Evolutionary conservation across 2,888 invertebrate genomes (phyloP), one percentile per base, ranked within the genome.

Genomic region (Acleris emargana): DNA sequence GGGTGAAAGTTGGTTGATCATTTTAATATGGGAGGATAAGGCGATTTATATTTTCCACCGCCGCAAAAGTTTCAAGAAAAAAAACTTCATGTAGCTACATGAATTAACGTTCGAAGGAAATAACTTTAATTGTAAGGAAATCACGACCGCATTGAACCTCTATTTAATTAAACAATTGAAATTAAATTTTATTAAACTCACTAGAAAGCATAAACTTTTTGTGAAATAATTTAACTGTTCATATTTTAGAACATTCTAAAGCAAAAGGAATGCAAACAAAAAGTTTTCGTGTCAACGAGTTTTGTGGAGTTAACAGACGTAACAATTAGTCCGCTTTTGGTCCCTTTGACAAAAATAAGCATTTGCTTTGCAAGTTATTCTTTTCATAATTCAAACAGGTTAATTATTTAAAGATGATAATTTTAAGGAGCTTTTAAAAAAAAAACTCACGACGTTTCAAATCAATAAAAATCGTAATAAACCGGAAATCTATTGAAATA

Each of bases 281-380:
- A 63, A 58, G 25, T 63, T 63, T 62, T 43, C 57, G 43, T 38
- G 62, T 58, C 57, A 45, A 45, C 51, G 62, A 63, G 20, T 58
- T 57, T 22, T 5, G 47, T 17, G 18, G 13, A 49, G 38, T 43
- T 50, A 42, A 18, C 42, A 47, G 45, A 50, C 50, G 45, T 51
- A 55, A 63, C 58, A 63, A 63, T 54, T 43, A 58, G 51, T 45
- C 51, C 51, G n/a, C 50, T 13, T 52, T 16, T 60, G 18, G 18
- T 32, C 25, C 25, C 55, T 58, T 52, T 62, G 42, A 55, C 18
- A 42, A 18, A 49, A 49, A 45, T 28, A 16, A 38, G 49, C 62
- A 22, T 61, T 47, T 61, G 38, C 4, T 45, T 45, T 45, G n/a
- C 17, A 17, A 16, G 2, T 45, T 6, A 2, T 17, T 17, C 45